Base-by-base conservation (phyloP, 53 echinoderm and acorn worm species). In the Arbacia lixula region DNA sequence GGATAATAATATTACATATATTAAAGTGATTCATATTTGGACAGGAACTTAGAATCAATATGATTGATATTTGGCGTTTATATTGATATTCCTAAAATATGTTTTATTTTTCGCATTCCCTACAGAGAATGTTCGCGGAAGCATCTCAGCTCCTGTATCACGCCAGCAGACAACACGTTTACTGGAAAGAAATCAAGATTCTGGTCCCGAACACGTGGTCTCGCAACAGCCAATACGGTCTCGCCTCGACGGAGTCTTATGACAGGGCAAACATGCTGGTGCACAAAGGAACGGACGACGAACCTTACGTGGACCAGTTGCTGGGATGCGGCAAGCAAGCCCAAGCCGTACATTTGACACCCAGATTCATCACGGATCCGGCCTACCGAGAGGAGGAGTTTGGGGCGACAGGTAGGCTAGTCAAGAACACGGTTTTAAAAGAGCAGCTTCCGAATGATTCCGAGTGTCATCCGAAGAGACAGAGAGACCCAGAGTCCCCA, bases 111-210 rank as follows among this genome's bases (percentile, higher is more conserved):
- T 54, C 9, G 8, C 34, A 17, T 19, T 35, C 31, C 19, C 25
- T 33, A 19, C 72, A 75, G 75, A 40, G 17, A 20, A 75, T 75
- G 56, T 78, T 40, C 25, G 60, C 82, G 3, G 40, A 41, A 21
- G 82, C 65, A 30, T 81, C 82, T 33, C 6, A 43, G 31, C 82
- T 28, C 42, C 82, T 81, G 25, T 63, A 46, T 33, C 43, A 25
- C 2, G 82, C 82, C 63, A 81, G 42, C 41, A 81, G 62, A 41
- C 41, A 63, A 33, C 82, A 81, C 43, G 82, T 81, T 25, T 63
- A 81, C 34, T 81, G 82, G 82, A 25, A 63, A 28, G 29, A 81
- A 61, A 81, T 81, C 82, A 81, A 62, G 43, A 63, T 81, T 19
- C 50, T 81, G 6, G 82, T 81, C 10, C 82, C 82, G 2, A 34